Percentiles rank a stretch among this genome's conserved stretches.
Evolutionary conservation across 2,888 invertebrate species (phyloP).

Genomic region (Gastrophysa polygoni): DNA sequence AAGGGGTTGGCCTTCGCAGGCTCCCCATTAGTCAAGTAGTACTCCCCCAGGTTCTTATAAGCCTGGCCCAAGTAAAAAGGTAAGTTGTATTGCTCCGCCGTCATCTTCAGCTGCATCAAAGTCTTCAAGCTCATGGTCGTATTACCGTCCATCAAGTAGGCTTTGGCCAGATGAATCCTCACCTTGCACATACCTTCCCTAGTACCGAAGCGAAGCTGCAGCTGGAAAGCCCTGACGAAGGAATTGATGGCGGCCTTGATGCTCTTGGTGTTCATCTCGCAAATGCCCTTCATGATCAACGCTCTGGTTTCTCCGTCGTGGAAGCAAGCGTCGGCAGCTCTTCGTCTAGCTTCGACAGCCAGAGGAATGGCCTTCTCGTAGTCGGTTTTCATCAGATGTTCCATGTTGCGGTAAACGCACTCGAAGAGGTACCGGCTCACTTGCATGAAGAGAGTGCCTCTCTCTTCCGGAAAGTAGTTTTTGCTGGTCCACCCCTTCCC

Average conservation of each 20-base stretch:
- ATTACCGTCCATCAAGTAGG: conserved; percentile 54
- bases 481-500: conserved; percentile 56
- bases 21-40: conserved; percentile 49
- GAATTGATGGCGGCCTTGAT: conserved; percentile 61
- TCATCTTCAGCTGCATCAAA: conserved; percentile 30
- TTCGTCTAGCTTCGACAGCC: conserved; percentile 61
- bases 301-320: conserved; percentile 61
- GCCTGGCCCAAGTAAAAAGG: conserved; percentile 49
- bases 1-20: conserved; percentile 47
- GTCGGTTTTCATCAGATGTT: conserved; percentile 53
- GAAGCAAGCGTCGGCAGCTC: conserved; percentile 62
- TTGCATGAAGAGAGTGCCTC: conserved; percentile 58
- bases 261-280: conserved; percentile 60
- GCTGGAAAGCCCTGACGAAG: conserved; percentile 60
- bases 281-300: conserved; percentile 62
- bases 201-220: conserved; percentile 55
- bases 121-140: conserved; percentile 40
- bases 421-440: conserved; percentile 59
- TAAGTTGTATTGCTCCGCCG: conserved; percentile 40
- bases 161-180: conserved; percentile 62
- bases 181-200: conserved; percentile 61
- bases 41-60: conserved; percentile 53
- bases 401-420: conserved; percentile 57
- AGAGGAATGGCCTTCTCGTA: conserved; percentile 59
- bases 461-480: conserved; percentile 39